A percentile compares a stretch with the other conserved stretches of the same genome.
These are phyloP conservation scores for Eutrigla gurnardus DNA, from an alignment of 2,797 vertebrate genomes.

Conservation along the genomic window DNA sequence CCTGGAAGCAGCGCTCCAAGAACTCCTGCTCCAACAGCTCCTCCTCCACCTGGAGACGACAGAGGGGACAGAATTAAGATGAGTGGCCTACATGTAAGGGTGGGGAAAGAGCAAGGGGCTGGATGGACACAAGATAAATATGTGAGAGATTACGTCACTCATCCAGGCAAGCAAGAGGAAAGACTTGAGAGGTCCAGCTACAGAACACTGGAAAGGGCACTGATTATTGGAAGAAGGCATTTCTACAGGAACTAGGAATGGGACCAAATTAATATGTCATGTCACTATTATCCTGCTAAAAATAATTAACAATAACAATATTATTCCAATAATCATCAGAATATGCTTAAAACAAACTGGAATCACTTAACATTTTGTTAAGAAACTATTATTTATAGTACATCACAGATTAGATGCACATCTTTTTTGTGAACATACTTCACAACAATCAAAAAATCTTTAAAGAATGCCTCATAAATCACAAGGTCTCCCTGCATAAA, in stretches of 20 bases:
- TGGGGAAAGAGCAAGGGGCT: not conserved
- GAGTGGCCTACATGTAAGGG: not conserved
- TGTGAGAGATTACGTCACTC: slow-evolving; percentile 16
- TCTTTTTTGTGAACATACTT: too few relatives aligned
- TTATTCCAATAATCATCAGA: too few relatives aligned
- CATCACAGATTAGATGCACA: too few relatives aligned
- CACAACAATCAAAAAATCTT: too few relatives aligned
- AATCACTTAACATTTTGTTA: too few relatives aligned
- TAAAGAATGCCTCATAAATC: too few relatives aligned
- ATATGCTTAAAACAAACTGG: too few relatives aligned
- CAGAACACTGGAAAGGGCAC: not conserved
- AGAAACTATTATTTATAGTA: too few relatives aligned
- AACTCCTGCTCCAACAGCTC: slow-evolving; percentile 98
- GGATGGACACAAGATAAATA: not conserved
- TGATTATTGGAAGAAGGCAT: not conserved
- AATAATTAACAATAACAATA: too few relatives aligned
- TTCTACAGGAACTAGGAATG: not conserved
- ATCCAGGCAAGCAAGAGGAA: not conserved
- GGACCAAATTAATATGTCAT: too few relatives aligned
- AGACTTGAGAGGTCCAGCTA: not conserved
- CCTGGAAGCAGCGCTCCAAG: slow-evolving; percentile 97
- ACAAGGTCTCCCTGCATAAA: too few relatives aligned
- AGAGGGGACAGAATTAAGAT: not conserved
- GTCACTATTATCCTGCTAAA: too few relatives aligned
- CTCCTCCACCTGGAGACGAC: slow-evolving; percentile 89